These are phyloP conservation scores for Epinephelus cyanopodus DNA, from an alignment of 2,113 vertebrate species.

Conservation along the genomic window DNA sequence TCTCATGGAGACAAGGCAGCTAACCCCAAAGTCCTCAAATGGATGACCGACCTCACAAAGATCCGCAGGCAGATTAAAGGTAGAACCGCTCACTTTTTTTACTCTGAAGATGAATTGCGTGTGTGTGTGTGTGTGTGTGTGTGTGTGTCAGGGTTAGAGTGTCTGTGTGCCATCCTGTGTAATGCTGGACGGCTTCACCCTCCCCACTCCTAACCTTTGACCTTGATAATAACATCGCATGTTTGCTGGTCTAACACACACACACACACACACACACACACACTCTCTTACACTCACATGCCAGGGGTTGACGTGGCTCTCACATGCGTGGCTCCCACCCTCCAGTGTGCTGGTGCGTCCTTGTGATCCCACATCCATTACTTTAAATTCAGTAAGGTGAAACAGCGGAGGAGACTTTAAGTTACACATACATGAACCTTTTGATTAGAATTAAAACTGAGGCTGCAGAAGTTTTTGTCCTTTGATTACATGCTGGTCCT, in stretches of 20 bases:
- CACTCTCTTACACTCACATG: constrained; percentile 23
- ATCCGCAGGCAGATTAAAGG: constrained; percentile 97
- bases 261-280: constrained; percentile 35
- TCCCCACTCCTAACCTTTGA: constrained; percentile 50
- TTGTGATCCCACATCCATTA: constrained; percentile 76
- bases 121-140: constrained; percentile 10
- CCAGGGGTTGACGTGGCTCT: constrained; percentile 61
- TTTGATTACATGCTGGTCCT: not conserved
- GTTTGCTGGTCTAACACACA: constrained; percentile 61
- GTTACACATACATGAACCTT: not conserved
- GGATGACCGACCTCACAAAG: constrained; percentile 99
- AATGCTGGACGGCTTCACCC: constrained; percentile 60
- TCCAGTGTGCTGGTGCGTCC: constrained; percentile 78
- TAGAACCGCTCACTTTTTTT: constrained; percentile 64
- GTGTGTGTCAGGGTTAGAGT: constrained; percentile 44
- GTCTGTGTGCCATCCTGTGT: constrained; percentile 66
- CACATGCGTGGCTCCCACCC: constrained; percentile 69
- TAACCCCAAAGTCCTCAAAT: constrained; percentile 97
- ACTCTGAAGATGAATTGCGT: constrained; percentile 1
- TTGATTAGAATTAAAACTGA: not conserved
- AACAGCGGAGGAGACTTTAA: constrained; percentile 18
- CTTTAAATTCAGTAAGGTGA: constrained; percentile 55
- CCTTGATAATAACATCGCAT: constrained; percentile 67
- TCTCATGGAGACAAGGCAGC: constrained; percentile 96
- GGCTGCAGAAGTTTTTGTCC: not conserved